Conservation (phyloP, 2,888 invertebrate species). For the Chymomyza amoena region DNA sequence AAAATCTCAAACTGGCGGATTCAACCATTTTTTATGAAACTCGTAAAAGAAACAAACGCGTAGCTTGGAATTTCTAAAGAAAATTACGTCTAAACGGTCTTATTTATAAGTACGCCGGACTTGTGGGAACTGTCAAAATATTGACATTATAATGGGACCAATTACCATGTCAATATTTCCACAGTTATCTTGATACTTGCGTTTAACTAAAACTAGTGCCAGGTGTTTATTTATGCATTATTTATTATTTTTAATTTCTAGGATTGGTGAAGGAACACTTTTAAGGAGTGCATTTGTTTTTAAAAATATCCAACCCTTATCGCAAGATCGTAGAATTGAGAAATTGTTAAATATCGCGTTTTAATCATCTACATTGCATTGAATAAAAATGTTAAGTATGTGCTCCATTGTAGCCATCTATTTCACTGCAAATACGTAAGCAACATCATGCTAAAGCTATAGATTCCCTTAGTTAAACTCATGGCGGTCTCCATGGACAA, state of each 20-base stretch:
- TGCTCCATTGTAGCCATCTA: too few species aligned
- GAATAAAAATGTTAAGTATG: too few species aligned
- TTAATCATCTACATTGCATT: too few species aligned
- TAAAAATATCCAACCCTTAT: too few species aligned
- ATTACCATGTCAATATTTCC: background rate
- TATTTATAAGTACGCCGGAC: background rate
- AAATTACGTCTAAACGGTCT: background rate
- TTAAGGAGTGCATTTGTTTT: too few species aligned
- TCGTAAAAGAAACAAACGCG: background rate
- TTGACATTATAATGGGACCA: slow-evolving; percentile 42
- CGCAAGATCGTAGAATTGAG: too few species aligned
- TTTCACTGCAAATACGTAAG: slow-evolving; percentile 11
- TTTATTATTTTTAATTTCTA: background rate
- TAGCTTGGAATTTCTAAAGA: background rate
- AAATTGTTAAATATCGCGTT: too few species aligned
- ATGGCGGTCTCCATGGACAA: slow-evolving; percentile 50
- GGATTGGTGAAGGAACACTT: too few species aligned
- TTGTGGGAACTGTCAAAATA: slow-evolving; percentile 37
- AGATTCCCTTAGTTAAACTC: slow-evolving; percentile 40
- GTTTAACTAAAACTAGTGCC: too few species aligned
- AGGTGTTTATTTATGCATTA: background rate
- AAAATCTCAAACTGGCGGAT: slow-evolving; percentile 27
- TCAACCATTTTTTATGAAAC: background rate
- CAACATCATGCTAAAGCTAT: slow-evolving; percentile 41
- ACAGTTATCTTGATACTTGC: background rate